Percentiles rank a stretch among this genome's conserved stretches.
Evolutionary conservation across 2,888 invertebrate genomes (phyloP).

Genomic region (Neria commutata): DNA sequence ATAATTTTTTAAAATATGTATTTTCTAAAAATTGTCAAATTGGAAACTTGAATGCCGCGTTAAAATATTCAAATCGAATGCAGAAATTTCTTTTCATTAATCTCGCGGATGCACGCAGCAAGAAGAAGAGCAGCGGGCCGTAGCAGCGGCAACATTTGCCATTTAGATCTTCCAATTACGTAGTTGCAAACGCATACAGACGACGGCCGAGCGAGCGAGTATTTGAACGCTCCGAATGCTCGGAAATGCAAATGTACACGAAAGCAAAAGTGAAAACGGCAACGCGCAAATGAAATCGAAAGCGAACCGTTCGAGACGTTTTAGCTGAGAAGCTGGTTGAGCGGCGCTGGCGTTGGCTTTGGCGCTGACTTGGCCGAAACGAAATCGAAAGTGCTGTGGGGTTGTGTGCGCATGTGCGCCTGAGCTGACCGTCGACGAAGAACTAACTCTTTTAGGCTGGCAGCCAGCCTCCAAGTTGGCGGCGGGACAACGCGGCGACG

Average conservation of each 20-base stretch:
- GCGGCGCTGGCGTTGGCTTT: too few relatives aligned
- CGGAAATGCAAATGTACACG: neutral
- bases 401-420: constrained; percentile 57
- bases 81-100: too few relatives aligned
- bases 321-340: too few relatives aligned
- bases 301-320: too few relatives aligned
- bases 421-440: constrained; percentile 60
- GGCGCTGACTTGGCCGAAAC: constrained; percentile 30
- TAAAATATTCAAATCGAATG: too few relatives aligned
- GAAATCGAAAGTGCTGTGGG: constrained; percentile 51
- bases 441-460: constrained; percentile 50
- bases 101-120: constrained; percentile 11
- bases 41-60: neutral
- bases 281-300: constrained; percentile 19
- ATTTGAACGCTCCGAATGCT: neutral
- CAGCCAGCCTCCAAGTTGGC: constrained; percentile 4
- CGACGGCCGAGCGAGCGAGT: neutral
- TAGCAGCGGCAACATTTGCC: neutral
- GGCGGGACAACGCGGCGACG: constrained; percentile 11
- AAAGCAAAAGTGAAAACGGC: constrained; percentile 8
- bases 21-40: constrained; percentile 30
- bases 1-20: constrained; percentile 34
- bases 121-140: neutral
- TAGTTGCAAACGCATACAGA: neutral
- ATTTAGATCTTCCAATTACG: neutral